Evolutionary conservation across 2,113 vertebrate species (phyloP), one percentile per base, ranked within the genome.

Genomic region (Sebastes fasciatus): DNA sequence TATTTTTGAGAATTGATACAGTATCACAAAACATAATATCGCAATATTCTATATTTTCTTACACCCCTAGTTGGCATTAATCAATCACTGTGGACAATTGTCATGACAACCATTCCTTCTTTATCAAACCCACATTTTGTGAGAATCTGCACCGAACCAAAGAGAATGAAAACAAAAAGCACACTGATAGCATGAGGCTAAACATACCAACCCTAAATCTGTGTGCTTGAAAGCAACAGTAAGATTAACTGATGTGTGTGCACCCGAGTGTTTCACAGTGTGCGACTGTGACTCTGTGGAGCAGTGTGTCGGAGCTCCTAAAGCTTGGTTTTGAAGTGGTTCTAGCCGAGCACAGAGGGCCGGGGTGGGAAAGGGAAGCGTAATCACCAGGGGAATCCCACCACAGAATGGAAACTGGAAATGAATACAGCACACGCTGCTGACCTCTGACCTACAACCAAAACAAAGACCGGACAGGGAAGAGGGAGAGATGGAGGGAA

Each of bases 371-470:
- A 94, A 92, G 82, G 91, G 77, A 93, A 91, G 86, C 43, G 10
- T 0, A 82, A 85, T 87, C 82, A 40, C 69, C 82, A 80, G 81
- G 92, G 90, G 89, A 93, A 87, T 91, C 88, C 90, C 82, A 82
- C 84, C 86, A 80, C 89, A 91, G 86, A 92, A 83, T 86, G 89
- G 90, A 92, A 93, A 93, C 86, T 92, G 85, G 91, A 94, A 92
- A 93, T 88, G 80, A 93, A 92, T 80, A 92, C 83, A 92, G 87
- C 85, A 57, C 85, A 88, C 43, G 8, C 67, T 84, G 75, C 70
- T 85, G 88, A 92, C 90, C 90, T 81, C 54, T 89, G 85, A 90
- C 84, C 89, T 54, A 60, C 14, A 87, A 91, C 65, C 83, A 85
- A 91, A 93, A 94, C 87, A 94, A 91, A 92, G 88, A 75, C 75